phyloP scores from a whole-genome alignment of 2,888 invertebrate genomes.

The Neoitamus cyanurus region DNA sequence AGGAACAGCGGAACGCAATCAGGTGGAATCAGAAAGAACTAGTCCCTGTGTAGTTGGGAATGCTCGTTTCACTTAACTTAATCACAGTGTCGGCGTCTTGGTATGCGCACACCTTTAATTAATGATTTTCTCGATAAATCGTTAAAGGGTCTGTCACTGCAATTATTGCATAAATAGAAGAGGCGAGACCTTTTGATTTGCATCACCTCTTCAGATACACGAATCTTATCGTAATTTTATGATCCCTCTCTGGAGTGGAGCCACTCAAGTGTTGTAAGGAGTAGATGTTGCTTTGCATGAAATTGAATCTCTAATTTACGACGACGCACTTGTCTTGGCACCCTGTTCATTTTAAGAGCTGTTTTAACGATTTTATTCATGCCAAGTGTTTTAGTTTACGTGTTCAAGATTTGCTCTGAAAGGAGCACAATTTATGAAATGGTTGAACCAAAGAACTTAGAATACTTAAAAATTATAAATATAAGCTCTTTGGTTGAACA shows the following conservation, averaged over 20 bases:
- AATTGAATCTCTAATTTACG: background rate
- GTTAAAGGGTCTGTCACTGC: background rate
- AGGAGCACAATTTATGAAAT: too few species aligned
- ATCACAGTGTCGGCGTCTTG: background rate
- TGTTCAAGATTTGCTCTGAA: too few species aligned
- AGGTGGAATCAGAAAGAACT: background rate
- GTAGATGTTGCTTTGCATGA: background rate
- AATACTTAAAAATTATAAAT: too few species aligned
- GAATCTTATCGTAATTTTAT: background rate
- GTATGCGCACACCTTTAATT: background rate
- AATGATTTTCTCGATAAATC: background rate
- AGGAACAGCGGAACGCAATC: background rate
- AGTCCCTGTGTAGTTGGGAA: background rate
- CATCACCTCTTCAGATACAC: background rate
- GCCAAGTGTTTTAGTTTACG: too few species aligned
- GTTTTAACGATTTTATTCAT: too few species aligned
- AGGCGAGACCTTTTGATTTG: background rate
- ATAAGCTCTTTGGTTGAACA: too few species aligned
- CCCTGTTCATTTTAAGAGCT: background rate
- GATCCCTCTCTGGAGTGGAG: background rate
- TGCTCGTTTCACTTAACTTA: constrained; percentile 15
- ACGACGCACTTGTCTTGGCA: background rate
- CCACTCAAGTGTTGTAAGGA: background rate
- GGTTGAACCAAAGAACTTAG: too few species aligned
- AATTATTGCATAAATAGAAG: background rate